phyloP scores from a whole-genome alignment of 2,113 vertebrate genomes.

The Actinemys pallida region DNA sequence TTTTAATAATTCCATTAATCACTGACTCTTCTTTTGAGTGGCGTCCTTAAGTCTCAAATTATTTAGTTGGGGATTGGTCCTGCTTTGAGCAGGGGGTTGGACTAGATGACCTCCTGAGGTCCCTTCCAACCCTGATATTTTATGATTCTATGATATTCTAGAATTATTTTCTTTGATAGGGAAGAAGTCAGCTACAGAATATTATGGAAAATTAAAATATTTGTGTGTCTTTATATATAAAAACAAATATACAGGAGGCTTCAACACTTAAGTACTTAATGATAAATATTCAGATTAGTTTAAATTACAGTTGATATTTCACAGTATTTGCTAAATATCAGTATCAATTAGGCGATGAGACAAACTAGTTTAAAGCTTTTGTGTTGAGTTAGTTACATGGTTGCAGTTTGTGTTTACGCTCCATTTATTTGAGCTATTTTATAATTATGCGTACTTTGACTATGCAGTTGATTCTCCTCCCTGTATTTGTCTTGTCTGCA shows the following conservation, averaged over 20 bases:
- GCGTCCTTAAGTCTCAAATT: not conserved
- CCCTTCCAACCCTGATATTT: too few relatives aligned
- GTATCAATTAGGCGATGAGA: not conserved
- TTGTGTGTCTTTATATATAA: not conserved
- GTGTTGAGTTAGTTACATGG: slow-evolving; percentile 19
- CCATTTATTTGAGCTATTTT: slow-evolving; percentile 55
- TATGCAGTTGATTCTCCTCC: slow-evolving; percentile 56
- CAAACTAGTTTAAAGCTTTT: slow-evolving; percentile 41
- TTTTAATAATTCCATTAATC: not conserved
- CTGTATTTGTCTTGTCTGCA: slow-evolving; percentile 44
- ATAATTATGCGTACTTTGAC: slow-evolving; percentile 37
- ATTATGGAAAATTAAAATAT: not conserved
- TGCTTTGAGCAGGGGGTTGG: too few relatives aligned
- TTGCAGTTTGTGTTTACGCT: slow-evolving; percentile 47
- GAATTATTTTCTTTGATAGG: not conserved
- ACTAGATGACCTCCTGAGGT: too few relatives aligned
- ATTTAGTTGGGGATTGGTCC: too few relatives aligned
- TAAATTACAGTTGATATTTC: slow-evolving; percentile 17
- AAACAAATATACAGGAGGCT: not conserved
- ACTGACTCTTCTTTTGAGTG: not conserved
- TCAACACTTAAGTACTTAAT: not conserved
- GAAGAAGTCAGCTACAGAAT: not conserved
- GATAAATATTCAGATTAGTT: not conserved
- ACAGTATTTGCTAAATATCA: slow-evolving; percentile 19
- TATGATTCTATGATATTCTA: too few relatives aligned